Conservation (phyloP, 2,113 vertebrate genomes). For the Synodontis membranacea region DNA sequence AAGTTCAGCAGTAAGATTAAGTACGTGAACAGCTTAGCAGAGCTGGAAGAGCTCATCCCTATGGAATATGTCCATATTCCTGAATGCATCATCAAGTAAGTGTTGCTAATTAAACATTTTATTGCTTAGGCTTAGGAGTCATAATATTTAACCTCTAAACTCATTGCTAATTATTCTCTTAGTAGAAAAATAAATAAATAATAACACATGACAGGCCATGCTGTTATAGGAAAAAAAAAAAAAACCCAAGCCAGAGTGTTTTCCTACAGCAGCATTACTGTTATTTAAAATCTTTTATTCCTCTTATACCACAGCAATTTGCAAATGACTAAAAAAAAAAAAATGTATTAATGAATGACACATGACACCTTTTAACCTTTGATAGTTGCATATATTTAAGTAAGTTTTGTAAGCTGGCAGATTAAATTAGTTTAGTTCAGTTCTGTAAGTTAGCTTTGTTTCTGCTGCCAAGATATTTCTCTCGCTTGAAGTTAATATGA, state of each 20-base stretch:
- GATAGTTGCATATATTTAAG: background rate
- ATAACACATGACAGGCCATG: background rate
- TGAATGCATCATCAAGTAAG: conserved; percentile 94
- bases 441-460: background rate
- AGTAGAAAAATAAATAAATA: too few species aligned
- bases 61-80: conserved; percentile 95
- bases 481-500: background rate
- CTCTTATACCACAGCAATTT: conserved; percentile 4
- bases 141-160: background rate
- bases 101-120: background rate
- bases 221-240: background rate
- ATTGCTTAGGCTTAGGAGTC: background rate
- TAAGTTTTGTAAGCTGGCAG: background rate
- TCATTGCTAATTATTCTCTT: background rate
- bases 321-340: too few species aligned
- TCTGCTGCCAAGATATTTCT: background rate
- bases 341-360: background rate
- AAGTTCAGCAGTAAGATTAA: conserved; percentile 99
- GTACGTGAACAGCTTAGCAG: conserved; percentile 86
- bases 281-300: background rate
- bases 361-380: background rate
- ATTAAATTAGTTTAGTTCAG: background rate
- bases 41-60: conserved; percentile 89
- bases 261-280: background rate
- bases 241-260: background rate